Percentiles rank a stretch among this genome's conserved stretches.
Conservation (phyloP, 1,140 invertebrate genomes). For the Mycetomoellerius zeteki region DNA sequence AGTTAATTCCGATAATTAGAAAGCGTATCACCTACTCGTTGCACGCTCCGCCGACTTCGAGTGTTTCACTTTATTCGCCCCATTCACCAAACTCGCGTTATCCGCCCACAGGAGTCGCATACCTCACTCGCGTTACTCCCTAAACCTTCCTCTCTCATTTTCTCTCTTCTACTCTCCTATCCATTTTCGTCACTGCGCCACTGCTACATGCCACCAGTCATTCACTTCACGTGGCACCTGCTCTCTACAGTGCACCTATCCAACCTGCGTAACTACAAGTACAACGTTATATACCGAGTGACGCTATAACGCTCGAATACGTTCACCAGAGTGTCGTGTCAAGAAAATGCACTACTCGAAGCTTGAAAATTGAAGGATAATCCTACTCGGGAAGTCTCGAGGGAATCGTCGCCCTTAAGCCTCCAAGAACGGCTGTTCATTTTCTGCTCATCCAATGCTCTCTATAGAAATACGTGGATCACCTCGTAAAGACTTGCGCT, state of each 20-base stretch:
- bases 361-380: conserved; percentile 61
- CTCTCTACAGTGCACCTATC: conserved; percentile 49
- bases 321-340: conserved; percentile 45
- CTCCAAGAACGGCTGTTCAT: conserved; percentile 35
- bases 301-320: conserved; percentile 37
- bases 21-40: conserved; percentile 82
- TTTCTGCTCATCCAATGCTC: conserved; percentile 38
- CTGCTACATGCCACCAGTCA: conserved; percentile 70
- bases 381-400: conserved; percentile 36
- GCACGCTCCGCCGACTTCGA: conserved; percentile 79
- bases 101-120: conserved; percentile 78
- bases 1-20: conserved; percentile 83
- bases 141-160: conserved; percentile 62
- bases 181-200: conserved; percentile 38
- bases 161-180: conserved; percentile 1
- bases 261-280: conserved; percentile 6
- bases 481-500: background rate
- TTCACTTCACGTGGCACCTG: conserved; percentile 74
- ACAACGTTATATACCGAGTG: conserved; percentile 21
- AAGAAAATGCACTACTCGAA: conserved; percentile 56
- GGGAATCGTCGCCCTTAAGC: conserved; percentile 7
- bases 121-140: conserved; percentile 70
- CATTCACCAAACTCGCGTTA: conserved; percentile 81
- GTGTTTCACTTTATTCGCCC: conserved; percentile 82
- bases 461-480: conserved; percentile 25